Evolutionary conservation across 2,797 vertebrate genomes (phyloP).

Genomic region (Acropternis orthonyx): DNA sequence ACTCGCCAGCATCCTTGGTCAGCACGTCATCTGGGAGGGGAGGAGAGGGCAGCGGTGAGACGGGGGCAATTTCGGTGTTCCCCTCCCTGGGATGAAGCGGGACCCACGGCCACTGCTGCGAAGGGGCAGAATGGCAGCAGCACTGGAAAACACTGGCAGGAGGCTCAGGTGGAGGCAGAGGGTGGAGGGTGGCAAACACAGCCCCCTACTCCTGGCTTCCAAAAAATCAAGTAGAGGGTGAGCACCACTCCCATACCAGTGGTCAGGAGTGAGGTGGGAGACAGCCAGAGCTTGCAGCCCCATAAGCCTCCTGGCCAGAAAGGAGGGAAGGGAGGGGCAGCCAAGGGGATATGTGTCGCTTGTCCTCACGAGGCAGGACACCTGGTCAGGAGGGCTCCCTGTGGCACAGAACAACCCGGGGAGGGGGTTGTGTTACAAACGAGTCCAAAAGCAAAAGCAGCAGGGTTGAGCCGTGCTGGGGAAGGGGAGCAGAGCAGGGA

Average conservation of each 20-base stretch:
- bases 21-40: slow-evolving; percentile 89
- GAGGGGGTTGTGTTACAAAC: background rate
- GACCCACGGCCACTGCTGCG: rapidly evolving
- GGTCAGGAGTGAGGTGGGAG: background rate
- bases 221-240: background rate
- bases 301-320: rapidly evolving
- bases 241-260: background rate
- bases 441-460: background rate
- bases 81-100: background rate
- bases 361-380: background rate
- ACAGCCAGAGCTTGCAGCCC: background rate
- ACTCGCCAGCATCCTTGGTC: slow-evolving; percentile 95
- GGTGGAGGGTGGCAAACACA: rapidly evolving
- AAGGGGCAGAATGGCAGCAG: background rate
- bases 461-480: rapidly evolving
- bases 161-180: background rate
- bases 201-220: background rate
- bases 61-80: rapidly evolving
- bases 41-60: background rate
- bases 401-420: rapidly evolving
- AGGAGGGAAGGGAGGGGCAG: background rate
- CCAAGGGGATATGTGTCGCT: background rate
- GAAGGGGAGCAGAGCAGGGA: background rate
- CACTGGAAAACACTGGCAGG: background rate
- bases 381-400: rapidly evolving